Evolutionary conservation across 1,140 invertebrate genomes (phyloP), one percentile per base, ranked within the genome.

Genomic region (Drosophila cardini): DNA sequence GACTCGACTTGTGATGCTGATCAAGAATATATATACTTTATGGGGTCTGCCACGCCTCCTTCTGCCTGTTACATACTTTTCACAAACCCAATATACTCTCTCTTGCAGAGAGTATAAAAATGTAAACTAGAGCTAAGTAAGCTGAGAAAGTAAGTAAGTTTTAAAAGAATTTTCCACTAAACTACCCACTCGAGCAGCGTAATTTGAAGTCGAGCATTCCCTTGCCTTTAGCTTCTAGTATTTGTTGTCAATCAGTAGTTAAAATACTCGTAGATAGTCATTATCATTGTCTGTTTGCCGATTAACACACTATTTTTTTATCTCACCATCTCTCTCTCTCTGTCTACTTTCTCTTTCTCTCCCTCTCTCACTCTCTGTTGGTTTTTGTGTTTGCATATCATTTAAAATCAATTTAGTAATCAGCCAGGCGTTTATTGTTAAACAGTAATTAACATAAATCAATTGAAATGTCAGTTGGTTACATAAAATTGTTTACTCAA

Each of bases 401-500:
- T 89, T 83, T 80, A 80, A 87, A 83, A 77, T 87, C 84, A 87
- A 89, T 87, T 87, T 84, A 78, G 84, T 70, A 74, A 80, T 84
- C 83, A 84, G 62, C 72, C 72, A 68, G 50, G 67, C 84, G 73
- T 65, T 69, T 78, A 89, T 80, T 89, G 73, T 83, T 89, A 72
- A 89, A 89, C 84, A 89, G 80, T 87, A 87, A 84, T 87, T 87
- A 87, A 87, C 84, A 80, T 84, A 89, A 87, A 87, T 84, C 73
- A 89, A 84, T 87, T 80, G 72, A 57, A 83, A 74, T 62, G 48
- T 64, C 65, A 63, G 52, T 83, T 68, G 76, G 69, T 61, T 74
- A 56, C 56, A 68, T 58, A 58, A 70, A 72, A 82, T 65, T 87
- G 79, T 86, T 86, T 86, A 72, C 53, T 36, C 76, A 72, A 61